Evolutionary conservation across 2,888 invertebrate genomes (phyloP).

Genomic region (Diarsia mendica): DNA sequence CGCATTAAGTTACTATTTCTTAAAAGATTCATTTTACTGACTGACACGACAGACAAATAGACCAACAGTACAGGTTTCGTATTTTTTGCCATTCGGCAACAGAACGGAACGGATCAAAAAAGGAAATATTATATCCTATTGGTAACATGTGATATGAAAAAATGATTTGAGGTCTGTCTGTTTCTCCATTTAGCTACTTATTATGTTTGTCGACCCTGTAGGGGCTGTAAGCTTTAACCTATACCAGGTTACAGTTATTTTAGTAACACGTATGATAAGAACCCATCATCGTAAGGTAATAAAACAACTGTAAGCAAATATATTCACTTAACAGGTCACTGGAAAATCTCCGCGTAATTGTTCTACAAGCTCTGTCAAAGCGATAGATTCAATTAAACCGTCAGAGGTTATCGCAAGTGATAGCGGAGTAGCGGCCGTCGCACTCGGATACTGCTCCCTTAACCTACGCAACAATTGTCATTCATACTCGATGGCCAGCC

Average conservation of each 20-base stretch:
- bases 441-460: constrained; percentile 27
- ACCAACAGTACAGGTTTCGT: not conserved
- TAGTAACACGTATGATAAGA: constrained; percentile 38
- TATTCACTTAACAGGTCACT: constrained; percentile 34
- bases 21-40: too few species aligned
- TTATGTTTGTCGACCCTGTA: not conserved
- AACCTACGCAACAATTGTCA: constrained; percentile 38
- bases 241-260: constrained; percentile 25
- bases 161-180: not conserved
- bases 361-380: constrained; percentile 7
- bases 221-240: too few species aligned
- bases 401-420: constrained; percentile 57
- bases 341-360: constrained; percentile 55
- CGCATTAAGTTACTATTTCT: too few species aligned
- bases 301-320: constrained; percentile 14
- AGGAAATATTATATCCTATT: not conserved
- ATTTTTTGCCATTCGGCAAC: not conserved
- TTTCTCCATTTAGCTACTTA: not conserved
- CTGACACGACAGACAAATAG: not conserved
- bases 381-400: constrained; percentile 46
- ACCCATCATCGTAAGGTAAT: not conserved
- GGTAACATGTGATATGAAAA: not conserved
- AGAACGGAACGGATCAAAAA: not conserved
- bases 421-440: constrained; percentile 27
- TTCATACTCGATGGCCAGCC: constrained; percentile 40